A percentile compares a stretch with the other conserved stretches of the same genome.
Conservation (phyloP, 2,888 invertebrate species). For the Ptilodon capucinus region DNA sequence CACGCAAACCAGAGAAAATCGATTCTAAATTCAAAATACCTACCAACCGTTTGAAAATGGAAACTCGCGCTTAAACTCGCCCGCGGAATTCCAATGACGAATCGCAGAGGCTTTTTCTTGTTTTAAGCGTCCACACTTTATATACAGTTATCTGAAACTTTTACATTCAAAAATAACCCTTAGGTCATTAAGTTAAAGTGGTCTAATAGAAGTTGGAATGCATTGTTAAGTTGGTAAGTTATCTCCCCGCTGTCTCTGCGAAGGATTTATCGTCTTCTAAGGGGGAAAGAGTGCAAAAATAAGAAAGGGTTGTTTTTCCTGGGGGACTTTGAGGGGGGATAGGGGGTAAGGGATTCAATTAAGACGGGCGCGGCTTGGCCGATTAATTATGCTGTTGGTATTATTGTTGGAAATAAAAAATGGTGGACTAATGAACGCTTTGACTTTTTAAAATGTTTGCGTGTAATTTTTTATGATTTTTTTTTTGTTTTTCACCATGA, state of each 20-base stretch:
- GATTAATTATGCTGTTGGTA: conserved; percentile 76
- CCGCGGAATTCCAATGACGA: conserved; percentile 81
- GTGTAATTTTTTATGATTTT: no score
- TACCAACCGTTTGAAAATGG: conserved; percentile 65
- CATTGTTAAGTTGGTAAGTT: conserved; percentile 53
- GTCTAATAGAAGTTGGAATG: conserved; percentile 3
- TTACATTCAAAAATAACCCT: conserved; percentile 11
- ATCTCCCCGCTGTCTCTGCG: conserved; percentile 77
- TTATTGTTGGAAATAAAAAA: conserved; percentile 53
- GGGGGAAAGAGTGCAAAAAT: conserved; percentile 76
- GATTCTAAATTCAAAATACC: conserved; percentile 59
- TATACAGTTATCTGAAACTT: conserved; percentile 13
- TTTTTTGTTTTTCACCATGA: no score
- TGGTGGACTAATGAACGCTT: conserved; percentile 3
- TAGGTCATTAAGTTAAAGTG: conserved; percentile 4
- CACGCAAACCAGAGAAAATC: conserved; percentile 26
- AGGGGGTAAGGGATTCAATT: conserved; percentile 75
- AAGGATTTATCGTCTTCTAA: conserved; percentile 80
- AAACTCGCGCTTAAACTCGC: conserved; percentile 60
- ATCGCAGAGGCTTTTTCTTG: conserved; percentile 80
- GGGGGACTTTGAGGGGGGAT: conserved; percentile 61
- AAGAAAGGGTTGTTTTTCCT: conserved; percentile 81
- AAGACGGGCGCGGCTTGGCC: conserved; percentile 65
- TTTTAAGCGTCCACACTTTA: conserved; percentile 49
- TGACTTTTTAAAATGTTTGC: no score